phyloP scores from a whole-genome alignment of 2,888 invertebrate genomes.

The Euclidia mi region DNA sequence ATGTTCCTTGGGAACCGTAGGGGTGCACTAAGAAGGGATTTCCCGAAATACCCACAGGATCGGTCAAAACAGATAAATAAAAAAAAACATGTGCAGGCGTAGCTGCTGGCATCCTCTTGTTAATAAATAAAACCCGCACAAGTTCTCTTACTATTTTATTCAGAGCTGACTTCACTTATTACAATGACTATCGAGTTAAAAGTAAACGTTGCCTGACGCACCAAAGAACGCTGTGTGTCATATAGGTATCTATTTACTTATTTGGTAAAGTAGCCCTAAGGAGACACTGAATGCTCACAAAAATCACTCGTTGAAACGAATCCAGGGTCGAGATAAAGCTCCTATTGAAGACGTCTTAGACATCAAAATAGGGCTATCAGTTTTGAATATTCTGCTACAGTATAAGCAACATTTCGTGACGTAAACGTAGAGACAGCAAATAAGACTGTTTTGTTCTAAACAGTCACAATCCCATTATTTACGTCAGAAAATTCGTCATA shows the following conservation, averaged over 20 bases:
- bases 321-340: slow-evolving; percentile 15
- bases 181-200: slow-evolving; percentile 75
- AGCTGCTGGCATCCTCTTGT: too few species aligned
- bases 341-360: background rate
- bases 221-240: slow-evolving; percentile 49
- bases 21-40: too few species aligned
- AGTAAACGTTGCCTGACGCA: slow-evolving; percentile 58
- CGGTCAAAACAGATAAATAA: background rate
- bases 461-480: background rate
- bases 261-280: slow-evolving; percentile 84
- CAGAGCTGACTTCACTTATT: slow-evolving; percentile 71
- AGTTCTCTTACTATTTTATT: slow-evolving; percentile 59
- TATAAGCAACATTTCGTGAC: background rate
- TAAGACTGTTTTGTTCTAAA: too few species aligned
- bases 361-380: background rate
- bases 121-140: slow-evolving; percentile 37
- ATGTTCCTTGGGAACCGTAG: too few species aligned
- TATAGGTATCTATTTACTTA: slow-evolving; percentile 67
- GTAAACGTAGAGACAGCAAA: background rate
- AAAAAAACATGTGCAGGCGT: too few species aligned
- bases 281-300: slow-evolving; percentile 35
- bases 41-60: too few species aligned
- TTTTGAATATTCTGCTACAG: too few species aligned
- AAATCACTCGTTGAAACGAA: slow-evolving; percentile 21
- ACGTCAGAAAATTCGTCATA: background rate